Evolutionary conservation across 2,888 invertebrate genomes (phyloP), one percentile per base, ranked within the genome.

Genomic region (Ariolimax columbianus): DNA sequence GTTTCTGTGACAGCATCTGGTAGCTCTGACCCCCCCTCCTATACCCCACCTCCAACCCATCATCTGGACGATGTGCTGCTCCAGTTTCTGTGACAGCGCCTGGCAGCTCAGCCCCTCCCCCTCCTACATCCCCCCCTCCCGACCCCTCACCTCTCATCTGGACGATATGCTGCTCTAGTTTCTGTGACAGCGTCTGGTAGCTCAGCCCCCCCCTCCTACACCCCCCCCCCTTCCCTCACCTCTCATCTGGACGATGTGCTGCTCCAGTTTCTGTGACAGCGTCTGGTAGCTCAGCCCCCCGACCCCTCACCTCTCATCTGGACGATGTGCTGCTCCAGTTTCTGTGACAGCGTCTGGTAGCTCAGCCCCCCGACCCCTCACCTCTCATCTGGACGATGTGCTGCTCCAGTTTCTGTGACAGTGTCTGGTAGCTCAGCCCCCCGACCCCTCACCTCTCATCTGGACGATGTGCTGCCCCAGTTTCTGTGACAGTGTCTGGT

Each of bases 101-200:
- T 86, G 87, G 70, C 89, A 89, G 84, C 88, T 89, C 51, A 88
- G 84, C 73, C 88, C 88, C 17, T n/a, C n/a, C n/a, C n/a, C n/a
- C 47, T 47, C 47, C 14, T 47, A 47, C 47, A 47, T 47, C 9
- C 7, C 9, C 17, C 47, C 47, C 17, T 17, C 47, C 7, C 47
- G 17, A 7, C 17, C 7, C 47, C 47, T 47, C 47, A 47, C 47
- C 47, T 47, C 80, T 85, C 70, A 85, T 77, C 40, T 85, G 85
- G 9, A 75, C 77, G 33, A 85, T 82, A 38, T 85, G 85, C 36
- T 85, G 85, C 83, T 88, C 89, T 80, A 68, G 84, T 9, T 77
- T 88, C 83, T 80, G 88, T 17, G 85, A 90, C 86, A 84, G 86
- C 7, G 82, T 89, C 86, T 86, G 87, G 70, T 89, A 89, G 84